A percentile compares a stretch with the other conserved stretches of the same genome.
Evolutionary conservation across 92 coral and sea anemone species (phyloP).

Genomic region (Epizoanthus scotinus): DNA sequence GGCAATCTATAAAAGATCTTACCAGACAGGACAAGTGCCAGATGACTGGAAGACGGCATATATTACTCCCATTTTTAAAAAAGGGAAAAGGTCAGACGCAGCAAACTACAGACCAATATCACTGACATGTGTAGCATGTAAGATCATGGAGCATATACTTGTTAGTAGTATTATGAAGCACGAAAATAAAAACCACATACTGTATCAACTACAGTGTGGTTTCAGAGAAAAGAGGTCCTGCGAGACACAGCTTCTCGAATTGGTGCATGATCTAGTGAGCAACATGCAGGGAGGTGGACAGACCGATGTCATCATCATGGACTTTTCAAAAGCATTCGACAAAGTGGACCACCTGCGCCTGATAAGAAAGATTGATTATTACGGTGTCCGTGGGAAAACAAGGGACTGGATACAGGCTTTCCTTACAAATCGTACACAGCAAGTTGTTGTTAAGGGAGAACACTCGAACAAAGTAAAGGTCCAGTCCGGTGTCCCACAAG

Average conservation of each 20-base stretch:
- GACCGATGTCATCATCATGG: conserved; percentile 36
- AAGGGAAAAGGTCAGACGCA: conserved; percentile 17
- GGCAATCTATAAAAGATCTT: neutral
- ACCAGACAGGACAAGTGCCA: conserved; percentile 6
- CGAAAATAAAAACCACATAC: conserved; percentile 33
- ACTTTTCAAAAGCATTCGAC: conserved; percentile 43
- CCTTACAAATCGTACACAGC: neutral
- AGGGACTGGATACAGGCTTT: conserved; percentile 34
- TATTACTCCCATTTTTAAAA: conserved; percentile 38
- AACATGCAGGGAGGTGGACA: conserved; percentile 33
- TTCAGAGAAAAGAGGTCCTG: conserved; percentile 39
- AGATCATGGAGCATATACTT: conserved; percentile 50
- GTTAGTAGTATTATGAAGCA: conserved; percentile 49
- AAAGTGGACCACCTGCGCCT: conserved; percentile 44
- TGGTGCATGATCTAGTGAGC: conserved; percentile 34
- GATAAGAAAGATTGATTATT: conserved; percentile 2
- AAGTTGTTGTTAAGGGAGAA: neutral
- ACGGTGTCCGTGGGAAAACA: conserved; percentile 25
- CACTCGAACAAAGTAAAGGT: conserved; percentile 9
- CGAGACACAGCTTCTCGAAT: too few relatives aligned
- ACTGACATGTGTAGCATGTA: conserved; percentile 40
- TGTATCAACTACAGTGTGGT: conserved; percentile 41
- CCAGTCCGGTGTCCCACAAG: neutral
- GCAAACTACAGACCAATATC: conserved; percentile 29
- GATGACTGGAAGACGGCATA: conserved; percentile 39